These are phyloP conservation scores for Orchestia grillus DNA, from an alignment of 1,140 invertebrate genomes.

Conservation along the genomic window DNA sequence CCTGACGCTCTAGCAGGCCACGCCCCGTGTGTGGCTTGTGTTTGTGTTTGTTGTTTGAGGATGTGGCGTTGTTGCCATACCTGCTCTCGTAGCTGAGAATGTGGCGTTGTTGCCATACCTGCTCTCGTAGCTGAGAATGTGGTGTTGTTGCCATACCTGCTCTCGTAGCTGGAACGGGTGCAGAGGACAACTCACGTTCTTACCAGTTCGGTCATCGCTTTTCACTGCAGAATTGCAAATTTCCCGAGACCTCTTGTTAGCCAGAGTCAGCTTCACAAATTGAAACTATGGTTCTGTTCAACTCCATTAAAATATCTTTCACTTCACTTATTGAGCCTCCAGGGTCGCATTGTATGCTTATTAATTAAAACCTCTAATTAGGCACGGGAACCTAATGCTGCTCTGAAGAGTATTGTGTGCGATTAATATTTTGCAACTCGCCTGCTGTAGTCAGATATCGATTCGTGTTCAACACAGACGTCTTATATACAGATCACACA, in stretches of 20 bases:
- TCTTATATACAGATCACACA: no score
- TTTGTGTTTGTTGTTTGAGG: neutral
- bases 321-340: no score
- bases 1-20: neutral
- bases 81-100: neutral
- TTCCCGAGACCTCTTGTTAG: neutral
- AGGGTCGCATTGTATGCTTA: no score
- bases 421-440: no score
- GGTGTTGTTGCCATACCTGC: neutral
- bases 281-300: neutral
- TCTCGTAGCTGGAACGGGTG: neutral
- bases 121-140: neutral
- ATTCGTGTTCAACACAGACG: no score
- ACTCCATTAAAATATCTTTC: neutral
- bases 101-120: neutral
- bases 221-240: neutral
- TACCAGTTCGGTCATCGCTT: neutral
- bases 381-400: no score
- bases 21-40: neutral
- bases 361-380: no score
- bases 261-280: neutral
- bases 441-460: no score
- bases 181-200: neutral
- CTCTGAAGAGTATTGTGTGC: no score
- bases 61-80: neutral